Evolutionary conservation across 2,797 vertebrate genomes (phyloP), one percentile per base, ranked within the genome.

Genomic region (Echeneis naucrates): DNA sequence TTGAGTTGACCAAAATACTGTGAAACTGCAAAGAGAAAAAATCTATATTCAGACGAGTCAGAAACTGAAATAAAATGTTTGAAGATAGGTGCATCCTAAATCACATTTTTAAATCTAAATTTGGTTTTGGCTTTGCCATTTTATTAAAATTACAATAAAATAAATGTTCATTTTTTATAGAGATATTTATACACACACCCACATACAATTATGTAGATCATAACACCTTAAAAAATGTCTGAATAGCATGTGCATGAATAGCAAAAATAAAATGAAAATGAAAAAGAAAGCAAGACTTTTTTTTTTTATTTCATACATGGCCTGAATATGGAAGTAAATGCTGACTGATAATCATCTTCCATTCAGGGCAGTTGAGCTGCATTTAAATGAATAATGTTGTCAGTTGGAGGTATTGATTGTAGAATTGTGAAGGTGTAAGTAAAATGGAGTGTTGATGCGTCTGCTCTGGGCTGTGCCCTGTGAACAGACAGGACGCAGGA

Each of bases 371-470:
- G 81, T 77, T 88, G 64, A 88, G 82, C 81, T 69, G 50, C 52
- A 86, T 89, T 91, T 85, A 85, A 90, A 92, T 79, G 70, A 90
- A 86, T 85, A 78, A 81, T 75, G 71, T 70, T 87, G 88, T 85
- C 91, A 81, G 74, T 82, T 76, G 77, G 68, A 81, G 54, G 65
- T 91, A 92, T 91, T 90, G 91, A 93, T 92, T 89, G 57, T 53
- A 37, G 82, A 77, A 81, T 85, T 76, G 82, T 66, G 73, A 88
- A 88, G 81, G 81, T 90, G 81, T 89, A 83, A 91, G 81, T 90
- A 89, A 85, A 92, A 85, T 60, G 55, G 84, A 84, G 83, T 85
- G 80, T 72, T 87, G 82, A 88, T 84, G 75, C 32, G 72, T 78
- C 58, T 72, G 82, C 73, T 87, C 57, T 66, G 74, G 74, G 58